Conservation (phyloP, 2,113 vertebrate genomes). For the Anas platyrhynchos region DNA sequence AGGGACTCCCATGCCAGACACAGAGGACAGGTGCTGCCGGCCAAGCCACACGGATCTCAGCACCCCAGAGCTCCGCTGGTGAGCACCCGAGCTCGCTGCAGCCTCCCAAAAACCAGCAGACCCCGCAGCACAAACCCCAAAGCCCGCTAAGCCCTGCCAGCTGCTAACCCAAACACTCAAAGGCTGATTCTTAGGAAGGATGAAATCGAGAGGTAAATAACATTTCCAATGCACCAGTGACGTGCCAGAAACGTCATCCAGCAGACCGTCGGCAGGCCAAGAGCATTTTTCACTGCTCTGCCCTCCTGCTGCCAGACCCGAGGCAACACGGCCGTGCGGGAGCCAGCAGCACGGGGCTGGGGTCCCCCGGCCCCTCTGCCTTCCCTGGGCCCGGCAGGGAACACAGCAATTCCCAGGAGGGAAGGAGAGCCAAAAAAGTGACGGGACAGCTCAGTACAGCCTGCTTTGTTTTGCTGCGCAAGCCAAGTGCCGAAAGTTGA, state of each 20-base stretch:
- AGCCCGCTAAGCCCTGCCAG: not conserved
- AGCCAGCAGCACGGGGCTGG: not conserved
- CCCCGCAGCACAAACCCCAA: too few relatives aligned
- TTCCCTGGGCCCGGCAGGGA: too few relatives aligned
- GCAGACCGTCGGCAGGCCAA: not conserved
- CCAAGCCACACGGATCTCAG: rapidly evolving
- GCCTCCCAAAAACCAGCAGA: not conserved
- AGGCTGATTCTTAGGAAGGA: not conserved
- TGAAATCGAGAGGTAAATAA: conserved; percentile 49
- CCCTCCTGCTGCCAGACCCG: not conserved
- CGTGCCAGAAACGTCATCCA: not conserved
- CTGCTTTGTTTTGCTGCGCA: not conserved
- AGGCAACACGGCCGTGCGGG: not conserved
- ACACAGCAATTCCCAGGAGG: not conserved
- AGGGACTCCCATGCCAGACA: not conserved
- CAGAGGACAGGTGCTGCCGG: not conserved
- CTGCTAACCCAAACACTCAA: not conserved
- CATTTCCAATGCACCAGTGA: conserved; percentile 22
- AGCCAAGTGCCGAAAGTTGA: not conserved
- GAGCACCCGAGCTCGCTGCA: not conserved
- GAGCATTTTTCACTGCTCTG: not conserved
- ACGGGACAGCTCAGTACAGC: not conserved
- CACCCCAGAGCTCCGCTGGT: not conserved
- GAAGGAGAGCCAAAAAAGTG: not conserved
- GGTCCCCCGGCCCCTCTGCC: not conserved